These are phyloP conservation scores for Anas bernieri DNA, from an alignment of 2,797 vertebrate genomes.

Conservation along the genomic window DNA sequence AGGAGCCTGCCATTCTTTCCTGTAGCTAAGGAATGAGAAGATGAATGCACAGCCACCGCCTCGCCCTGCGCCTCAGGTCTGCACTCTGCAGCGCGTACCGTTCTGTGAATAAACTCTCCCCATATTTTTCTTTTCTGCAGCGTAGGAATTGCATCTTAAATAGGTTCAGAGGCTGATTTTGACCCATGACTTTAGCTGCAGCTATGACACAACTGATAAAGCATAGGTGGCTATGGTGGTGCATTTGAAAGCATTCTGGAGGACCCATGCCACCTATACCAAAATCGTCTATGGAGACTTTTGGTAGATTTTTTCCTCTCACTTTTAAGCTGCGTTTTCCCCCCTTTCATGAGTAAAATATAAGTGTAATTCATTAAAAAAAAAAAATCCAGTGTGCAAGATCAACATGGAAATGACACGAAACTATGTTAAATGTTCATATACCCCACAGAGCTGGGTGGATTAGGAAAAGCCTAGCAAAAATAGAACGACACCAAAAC, in stretches of 20 bases:
- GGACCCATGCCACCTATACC: neutral
- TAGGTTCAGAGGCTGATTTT: neutral
- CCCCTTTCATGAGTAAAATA: neutral
- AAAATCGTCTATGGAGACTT: neutral
- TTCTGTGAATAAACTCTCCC: neutral
- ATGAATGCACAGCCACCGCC: neutral
- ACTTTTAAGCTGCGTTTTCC: neutral
- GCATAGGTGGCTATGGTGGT: neutral
- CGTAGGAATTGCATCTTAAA: neutral
- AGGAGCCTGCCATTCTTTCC: neutral
- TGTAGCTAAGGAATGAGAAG: neutral
- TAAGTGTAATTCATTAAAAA: constrained; percentile 13
- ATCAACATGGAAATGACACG: constrained; percentile 17
- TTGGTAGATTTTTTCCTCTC: neutral
- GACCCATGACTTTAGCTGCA: neutral
- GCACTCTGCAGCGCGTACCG: neutral
- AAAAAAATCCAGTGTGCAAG: constrained; percentile 9
- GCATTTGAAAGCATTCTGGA: neutral
- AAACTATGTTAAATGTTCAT: constrained; percentile 30
- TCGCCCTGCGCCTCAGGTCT: neutral
- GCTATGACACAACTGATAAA: neutral
- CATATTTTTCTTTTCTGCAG: neutral
- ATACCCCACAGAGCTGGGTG: constrained; percentile 26
- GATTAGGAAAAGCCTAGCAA: constrained; percentile 15
- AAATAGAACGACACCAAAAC: constrained; percentile 45